Evolutionary conservation across 2,113 vertebrate species (phyloP).

Genomic region (Daphoenositta chrysoptera): DNA sequence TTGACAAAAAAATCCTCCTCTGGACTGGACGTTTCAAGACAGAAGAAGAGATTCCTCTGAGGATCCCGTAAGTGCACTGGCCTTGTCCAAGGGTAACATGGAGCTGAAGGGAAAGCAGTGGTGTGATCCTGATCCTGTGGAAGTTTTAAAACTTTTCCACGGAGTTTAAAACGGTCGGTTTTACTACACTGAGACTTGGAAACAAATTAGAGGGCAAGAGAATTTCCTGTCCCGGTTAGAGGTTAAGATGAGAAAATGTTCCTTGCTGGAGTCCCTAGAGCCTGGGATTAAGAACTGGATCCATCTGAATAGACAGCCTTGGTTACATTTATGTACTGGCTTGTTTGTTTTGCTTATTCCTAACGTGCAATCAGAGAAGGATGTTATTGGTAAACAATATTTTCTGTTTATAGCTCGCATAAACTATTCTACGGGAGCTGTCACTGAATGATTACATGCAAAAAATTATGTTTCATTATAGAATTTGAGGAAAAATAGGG

Average conservation of each 20-base stretch:
- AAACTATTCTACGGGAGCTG: neutral
- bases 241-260: constrained; percentile 46
- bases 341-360: constrained; percentile 40
- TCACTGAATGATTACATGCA: neutral
- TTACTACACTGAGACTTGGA: neutral
- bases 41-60: constrained; percentile 70
- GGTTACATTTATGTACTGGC: neutral
- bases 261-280: constrained; percentile 12
- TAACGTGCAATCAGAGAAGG: neutral
- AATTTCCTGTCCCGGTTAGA: constrained; percentile 39
- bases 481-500: neutral
- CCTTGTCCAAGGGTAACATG: neutral
- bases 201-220: neutral
- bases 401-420: neutral
- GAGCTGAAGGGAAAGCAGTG: neutral
- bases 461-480: neutral
- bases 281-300: neutral
- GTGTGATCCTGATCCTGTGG: neutral
- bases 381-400: neutral
- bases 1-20: constrained; percentile 75
- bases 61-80: constrained; percentile 63
- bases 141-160: neutral
- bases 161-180: neutral
- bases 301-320: neutral
- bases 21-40: constrained; percentile 78